Evolutionary conservation across 2,113 vertebrate species (phyloP).

Genomic region (Benitochromis conjunctus): DNA sequence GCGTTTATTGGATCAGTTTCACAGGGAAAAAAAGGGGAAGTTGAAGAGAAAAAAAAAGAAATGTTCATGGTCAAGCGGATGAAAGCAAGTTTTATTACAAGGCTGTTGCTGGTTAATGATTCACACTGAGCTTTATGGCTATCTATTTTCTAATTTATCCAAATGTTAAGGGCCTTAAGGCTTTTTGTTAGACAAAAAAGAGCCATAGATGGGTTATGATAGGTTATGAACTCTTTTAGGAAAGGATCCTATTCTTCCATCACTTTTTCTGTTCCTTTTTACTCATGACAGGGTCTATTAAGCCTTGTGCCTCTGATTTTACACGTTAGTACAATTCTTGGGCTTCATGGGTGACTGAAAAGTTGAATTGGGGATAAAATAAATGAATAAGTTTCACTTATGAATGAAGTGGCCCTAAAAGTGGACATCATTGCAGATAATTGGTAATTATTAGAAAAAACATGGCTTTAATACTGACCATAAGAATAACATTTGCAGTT

Average conservation of each 20-base stretch:
- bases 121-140: not conserved
- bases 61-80: not conserved
- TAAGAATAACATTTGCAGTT: not conserved
- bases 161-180: not conserved
- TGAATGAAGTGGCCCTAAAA: not conserved
- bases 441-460: fast-evolving
- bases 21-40: constrained; percentile 11
- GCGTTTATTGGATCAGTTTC: not conserved
- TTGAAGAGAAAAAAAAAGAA: not conserved
- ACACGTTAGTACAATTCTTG: not conserved
- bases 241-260: not conserved
- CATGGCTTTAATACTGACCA: not conserved
- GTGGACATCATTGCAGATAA: not conserved
- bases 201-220: not conserved
- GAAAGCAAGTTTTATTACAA: constrained; percentile 23
- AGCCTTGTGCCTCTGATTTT: not conserved
- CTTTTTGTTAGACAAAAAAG: not conserved
- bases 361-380: not conserved
- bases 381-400: not conserved
- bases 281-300: not conserved
- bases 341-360: not conserved
- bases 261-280: not conserved
- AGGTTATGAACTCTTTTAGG: not conserved
- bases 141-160: not conserved
- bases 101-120: constrained; percentile 28